Percentiles rank a stretch among this genome's conserved stretches.
phyloP scores from a whole-genome alignment of 2,113 vertebrate species.

The Paramisgurnus dabryanus region DNA sequence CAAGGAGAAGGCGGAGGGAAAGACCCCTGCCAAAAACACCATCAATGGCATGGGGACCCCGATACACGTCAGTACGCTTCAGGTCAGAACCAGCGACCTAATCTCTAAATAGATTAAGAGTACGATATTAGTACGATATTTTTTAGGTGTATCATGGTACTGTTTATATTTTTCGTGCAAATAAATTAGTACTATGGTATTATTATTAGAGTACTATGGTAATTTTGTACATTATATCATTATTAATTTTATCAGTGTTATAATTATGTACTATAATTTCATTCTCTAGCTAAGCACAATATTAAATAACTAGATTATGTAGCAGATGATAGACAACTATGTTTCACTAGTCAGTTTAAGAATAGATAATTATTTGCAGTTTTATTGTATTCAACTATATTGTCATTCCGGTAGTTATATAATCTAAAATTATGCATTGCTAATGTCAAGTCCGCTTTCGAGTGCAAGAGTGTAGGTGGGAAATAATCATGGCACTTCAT shows the following conservation, averaged over 20 bases:
- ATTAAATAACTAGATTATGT: not conserved
- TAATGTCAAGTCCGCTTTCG: not conserved
- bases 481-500: constrained; percentile 32
- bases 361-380: not conserved
- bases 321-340: not conserved
- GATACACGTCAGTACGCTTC: constrained; percentile 93
- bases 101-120: no score
- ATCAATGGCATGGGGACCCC: constrained; percentile 93
- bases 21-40: constrained; percentile 82
- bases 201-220: no score
- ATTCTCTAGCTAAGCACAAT: no score
- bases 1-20: constrained; percentile 85
- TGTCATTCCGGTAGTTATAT: constrained; percentile 11
- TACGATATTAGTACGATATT: no score
- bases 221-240: no score
- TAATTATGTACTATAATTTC: no score
- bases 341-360: not conserved
- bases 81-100: constrained; percentile 76
- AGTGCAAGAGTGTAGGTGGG: constrained; percentile 27
- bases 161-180: no score
- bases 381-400: not conserved
- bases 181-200: no score
- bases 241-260: no score
- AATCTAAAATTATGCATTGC: constrained; percentile 6
- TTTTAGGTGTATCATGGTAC: no score